Evolutionary conservation across 2,888 invertebrate genomes (phyloP), one percentile per base, ranked within the genome.

Genomic region (Ornithoptera priamus): DNA sequence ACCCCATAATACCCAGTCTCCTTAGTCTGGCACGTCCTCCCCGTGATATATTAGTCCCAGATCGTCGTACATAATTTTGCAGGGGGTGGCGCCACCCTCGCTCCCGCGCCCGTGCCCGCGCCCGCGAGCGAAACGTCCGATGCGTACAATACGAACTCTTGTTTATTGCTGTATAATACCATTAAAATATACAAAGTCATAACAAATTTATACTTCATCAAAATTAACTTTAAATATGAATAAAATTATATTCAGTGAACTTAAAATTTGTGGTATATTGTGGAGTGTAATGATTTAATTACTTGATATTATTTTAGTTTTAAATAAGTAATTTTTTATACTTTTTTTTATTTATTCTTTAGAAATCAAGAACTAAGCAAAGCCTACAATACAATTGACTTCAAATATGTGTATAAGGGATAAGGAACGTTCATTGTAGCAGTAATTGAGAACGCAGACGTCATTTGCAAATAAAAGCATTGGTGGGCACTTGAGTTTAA

Each of bases 51-150:
- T 92, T 90, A 88, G 88, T 92, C 92, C 92, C 92, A 90, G 92
- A 90, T 89, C 92, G 92, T 92, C 92, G 92, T 92, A 92, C 92
- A 92, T 92, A 92, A 92, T 92, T 92, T 92, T 92, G 92, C 86
- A 83, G 90, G 83, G 90, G 88, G 88, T 85, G 85, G 86, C 75
- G 76, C 82, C 85, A 76, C 86, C 86, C 85, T 77, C 74, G 74
- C 83, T 81, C 84, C 85, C 84, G 78, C 81, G 8, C 42, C 10
- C 42, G 10, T 15, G 46, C 46, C 15, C 46, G 46, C 84, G 79
- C 84, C 85, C 85, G 81, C 84, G 81, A 82, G 82, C 82, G 83
- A 82, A 83, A 81, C 74, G 79, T 76, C 81, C 88, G 86, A 87
- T 86, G 86, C 84, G 85, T 82, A 89, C 92, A 92, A 92, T 90